phyloP scores from a whole-genome alignment of 2,797 vertebrate genomes.

The Nothura maculosa region DNA sequence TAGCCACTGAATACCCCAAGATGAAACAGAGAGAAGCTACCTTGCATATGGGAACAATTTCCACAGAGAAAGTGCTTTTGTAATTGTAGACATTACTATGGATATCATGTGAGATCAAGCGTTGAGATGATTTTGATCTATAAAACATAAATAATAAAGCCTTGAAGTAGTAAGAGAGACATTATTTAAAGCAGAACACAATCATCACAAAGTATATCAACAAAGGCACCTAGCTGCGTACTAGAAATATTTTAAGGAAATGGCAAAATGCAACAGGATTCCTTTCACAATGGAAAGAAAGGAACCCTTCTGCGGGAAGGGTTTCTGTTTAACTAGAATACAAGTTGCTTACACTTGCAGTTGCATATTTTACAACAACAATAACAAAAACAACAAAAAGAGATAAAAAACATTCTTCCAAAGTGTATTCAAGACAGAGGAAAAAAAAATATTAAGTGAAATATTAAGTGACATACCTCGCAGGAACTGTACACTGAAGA shows the following conservation, averaged over 20 bases:
- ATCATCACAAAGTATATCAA: neutral
- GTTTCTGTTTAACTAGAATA: neutral
- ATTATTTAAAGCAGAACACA: neutral
- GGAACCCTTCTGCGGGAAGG: accelerated
- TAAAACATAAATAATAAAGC: neutral
- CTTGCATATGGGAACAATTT: constrained; percentile 98
- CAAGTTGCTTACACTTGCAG: neutral
- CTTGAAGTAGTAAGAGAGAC: neutral
- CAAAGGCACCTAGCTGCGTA: accelerated
- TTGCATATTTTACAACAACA: neutral
- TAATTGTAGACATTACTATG: constrained; percentile 97
- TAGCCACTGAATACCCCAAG: neutral
- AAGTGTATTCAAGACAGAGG: neutral
- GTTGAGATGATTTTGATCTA: constrained; percentile 94
- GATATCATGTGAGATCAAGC: constrained; percentile 96
- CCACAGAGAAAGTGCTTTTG: constrained; percentile 97
- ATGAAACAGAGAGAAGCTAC: constrained; percentile 71
- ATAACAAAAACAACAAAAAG: neutral
- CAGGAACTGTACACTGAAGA: constrained; percentile 94
- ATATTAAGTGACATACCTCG: constrained; percentile 82
- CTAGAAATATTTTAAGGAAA: neutral
- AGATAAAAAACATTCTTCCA: neutral
- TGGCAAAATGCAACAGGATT: accelerated
- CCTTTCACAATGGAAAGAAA: neutral
- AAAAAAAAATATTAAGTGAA: neutral